Evolutionary conservation across 2,113 vertebrate genomes (phyloP).

Genomic region (Apodemus speciosus): DNA sequence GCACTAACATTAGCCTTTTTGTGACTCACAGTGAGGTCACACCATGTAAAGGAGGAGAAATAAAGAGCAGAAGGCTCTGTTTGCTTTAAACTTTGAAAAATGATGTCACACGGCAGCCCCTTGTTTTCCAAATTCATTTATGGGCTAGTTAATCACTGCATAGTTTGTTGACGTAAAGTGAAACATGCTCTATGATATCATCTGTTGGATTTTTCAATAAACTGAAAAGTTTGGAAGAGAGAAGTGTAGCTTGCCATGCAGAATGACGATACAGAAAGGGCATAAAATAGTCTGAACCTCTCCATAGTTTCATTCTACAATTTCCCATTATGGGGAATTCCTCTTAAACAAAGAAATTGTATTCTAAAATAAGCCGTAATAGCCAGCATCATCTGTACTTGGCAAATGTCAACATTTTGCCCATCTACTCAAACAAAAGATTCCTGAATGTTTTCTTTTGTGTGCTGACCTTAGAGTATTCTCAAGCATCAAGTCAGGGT

Average conservation of each 20-base stretch:
- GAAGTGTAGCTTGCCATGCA: background rate
- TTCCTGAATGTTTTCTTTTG: background rate
- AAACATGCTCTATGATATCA: constrained; percentile 7
- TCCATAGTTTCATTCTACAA: background rate
- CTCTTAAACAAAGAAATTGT: background rate
- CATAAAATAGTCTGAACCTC: background rate
- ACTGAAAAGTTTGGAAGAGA: background rate
- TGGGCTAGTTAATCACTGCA: constrained; percentile 1
- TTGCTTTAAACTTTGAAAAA: constrained; percentile 38
- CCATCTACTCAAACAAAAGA: background rate
- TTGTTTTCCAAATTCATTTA: constrained; percentile 35
- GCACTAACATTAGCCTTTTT: constrained; percentile 11
- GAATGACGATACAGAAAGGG: background rate
- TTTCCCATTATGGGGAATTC: background rate
- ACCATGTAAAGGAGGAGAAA: constrained; percentile 37
- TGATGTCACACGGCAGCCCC: background rate
- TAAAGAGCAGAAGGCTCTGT: background rate
- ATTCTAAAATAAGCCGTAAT: background rate
- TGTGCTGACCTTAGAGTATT: background rate
- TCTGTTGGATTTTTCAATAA: background rate
- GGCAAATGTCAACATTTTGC: background rate
- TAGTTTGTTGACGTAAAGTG: background rate
- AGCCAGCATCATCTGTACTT: background rate
- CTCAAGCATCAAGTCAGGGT: background rate
- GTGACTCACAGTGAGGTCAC: constrained; percentile 2